Base-by-base conservation (phyloP, 1,140 invertebrate genomes). In the Lepeophtheirus salmonis region DNA sequence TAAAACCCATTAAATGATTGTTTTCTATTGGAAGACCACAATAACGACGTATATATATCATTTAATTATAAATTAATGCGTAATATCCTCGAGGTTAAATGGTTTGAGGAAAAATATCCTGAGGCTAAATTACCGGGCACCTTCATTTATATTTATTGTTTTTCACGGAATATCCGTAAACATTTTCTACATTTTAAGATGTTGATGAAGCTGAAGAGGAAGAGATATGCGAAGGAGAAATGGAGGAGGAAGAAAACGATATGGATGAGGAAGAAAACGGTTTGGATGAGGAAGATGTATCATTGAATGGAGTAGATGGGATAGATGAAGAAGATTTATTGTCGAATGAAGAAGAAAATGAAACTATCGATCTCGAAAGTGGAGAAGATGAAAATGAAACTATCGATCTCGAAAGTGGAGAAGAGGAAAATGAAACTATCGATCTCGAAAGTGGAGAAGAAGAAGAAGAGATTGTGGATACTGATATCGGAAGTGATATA, bases 341-440 rank as follows among this genome's bases (percentile, higher is more conserved):
- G 26, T 53, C 60, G 10, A 56, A 62, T n/a, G 58, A 22, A 13
- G 49, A 57, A 12, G 62, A 50, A 51, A 56, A 24, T 4, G 51
- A 61, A 26, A 54, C 51, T 18, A 60, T 64, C 49, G 61, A 65
- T 56, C 64, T 63, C 18, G 54, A 65, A 52, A 65, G 26, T 53
- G 62, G 49, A 13, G 63, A 56, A 50, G 65, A 21, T 50, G 55
- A 53, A 48, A 64, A 63, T 58, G 66, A 60, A 55, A 63, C 57
- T 64, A 68, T 64, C 51, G 66, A 68, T 12, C 66, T 67, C 20
- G 70, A 69, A 66, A 69, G 70, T 63, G 70, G 71, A 64, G 64
- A 66, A 59, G 66, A 71, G 61, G n/a, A n/a, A n/a, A n/a, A n/a
- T n/a, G n/a, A n/a, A n/a, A 67, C 63, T 50, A 62, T 62, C 24